These are phyloP conservation scores for Melinopterus prodromus DNA, from an alignment of 2,888 invertebrate species.

Conservation along the genomic window DNA sequence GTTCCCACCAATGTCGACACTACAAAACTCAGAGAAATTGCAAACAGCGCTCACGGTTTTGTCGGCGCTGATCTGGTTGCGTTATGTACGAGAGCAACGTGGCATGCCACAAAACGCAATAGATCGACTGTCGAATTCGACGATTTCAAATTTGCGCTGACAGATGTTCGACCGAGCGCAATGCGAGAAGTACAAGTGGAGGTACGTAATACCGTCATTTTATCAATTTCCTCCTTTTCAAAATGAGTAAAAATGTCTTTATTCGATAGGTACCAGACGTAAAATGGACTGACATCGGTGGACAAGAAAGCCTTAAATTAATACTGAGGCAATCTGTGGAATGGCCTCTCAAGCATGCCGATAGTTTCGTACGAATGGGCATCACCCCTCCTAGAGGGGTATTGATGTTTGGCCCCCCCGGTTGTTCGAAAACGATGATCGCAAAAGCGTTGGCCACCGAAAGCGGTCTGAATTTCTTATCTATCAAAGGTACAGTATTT, in stretches of 20 bases:
- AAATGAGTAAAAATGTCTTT: neutral
- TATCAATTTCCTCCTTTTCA: slow-evolving; percentile 27
- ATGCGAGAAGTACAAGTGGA: slow-evolving; percentile 91
- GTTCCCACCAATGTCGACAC: slow-evolving; percentile 66
- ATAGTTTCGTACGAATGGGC: slow-evolving; percentile 81
- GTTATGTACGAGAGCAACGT: slow-evolving; percentile 77
- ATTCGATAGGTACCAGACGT: slow-evolving; percentile 72
- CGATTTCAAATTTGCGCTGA: slow-evolving; percentile 72
- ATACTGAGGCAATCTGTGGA: slow-evolving; percentile 90
- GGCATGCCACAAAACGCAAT: slow-evolving; percentile 66
- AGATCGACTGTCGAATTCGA: slow-evolving; percentile 52
- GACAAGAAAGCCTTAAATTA: slow-evolving; percentile 84
- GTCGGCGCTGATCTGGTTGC: slow-evolving; percentile 88
- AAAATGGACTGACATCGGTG: slow-evolving; percentile 93
- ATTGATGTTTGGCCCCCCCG: slow-evolving; percentile 96
- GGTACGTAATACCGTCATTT: slow-evolving; percentile 57
- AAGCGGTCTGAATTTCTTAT: slow-evolving; percentile 93
- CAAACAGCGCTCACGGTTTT: slow-evolving; percentile 84
- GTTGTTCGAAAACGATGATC: slow-evolving; percentile 98
- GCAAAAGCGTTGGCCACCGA: slow-evolving; percentile 97
- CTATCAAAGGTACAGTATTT: slow-evolving; percentile 76
- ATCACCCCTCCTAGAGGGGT: slow-evolving; percentile 89
- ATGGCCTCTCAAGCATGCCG: slow-evolving; percentile 90
- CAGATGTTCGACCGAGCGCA: slow-evolving; percentile 83
- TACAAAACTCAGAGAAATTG: slow-evolving; percentile 69